Conservation (phyloP, 2,888 invertebrate genomes). For the Drosophila prolongata region DNA sequence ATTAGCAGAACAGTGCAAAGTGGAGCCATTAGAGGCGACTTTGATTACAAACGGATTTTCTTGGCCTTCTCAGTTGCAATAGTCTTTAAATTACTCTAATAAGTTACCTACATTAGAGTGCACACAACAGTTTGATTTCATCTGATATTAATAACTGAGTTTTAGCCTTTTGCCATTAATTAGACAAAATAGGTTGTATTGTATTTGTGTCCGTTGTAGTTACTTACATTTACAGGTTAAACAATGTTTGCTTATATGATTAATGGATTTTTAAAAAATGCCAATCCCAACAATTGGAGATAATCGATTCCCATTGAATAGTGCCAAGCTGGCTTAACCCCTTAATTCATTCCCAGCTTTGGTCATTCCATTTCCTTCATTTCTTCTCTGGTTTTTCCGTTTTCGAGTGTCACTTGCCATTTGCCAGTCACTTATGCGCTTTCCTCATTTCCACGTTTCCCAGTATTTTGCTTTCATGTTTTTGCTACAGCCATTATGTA, state of each 20-base stretch:
- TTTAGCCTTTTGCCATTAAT: too few relatives aligned
- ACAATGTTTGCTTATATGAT: too few relatives aligned
- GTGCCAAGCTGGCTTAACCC: background rate
- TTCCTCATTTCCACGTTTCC: conserved; percentile 7
- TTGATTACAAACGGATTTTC: conserved; percentile 10
- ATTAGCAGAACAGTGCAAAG: conserved; percentile 24
- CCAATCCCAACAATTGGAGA: background rate
- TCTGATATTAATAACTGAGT: too few relatives aligned
- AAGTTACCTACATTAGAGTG: too few relatives aligned
- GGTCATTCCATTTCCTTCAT: conserved; percentile 5
- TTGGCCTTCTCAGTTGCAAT: background rate
- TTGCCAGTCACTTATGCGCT: conserved; percentile 34
- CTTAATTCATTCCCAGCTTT: background rate
- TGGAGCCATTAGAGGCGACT: conserved; percentile 12
- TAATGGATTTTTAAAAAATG: too few relatives aligned
- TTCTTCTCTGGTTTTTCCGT: conserved; percentile 6
- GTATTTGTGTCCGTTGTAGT: too few relatives aligned
- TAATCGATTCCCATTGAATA: background rate
- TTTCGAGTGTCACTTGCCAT: conserved; percentile 36
- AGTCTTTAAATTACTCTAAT: background rate
- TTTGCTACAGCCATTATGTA: conserved; percentile 35
- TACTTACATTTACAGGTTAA: too few relatives aligned
- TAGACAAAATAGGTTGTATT: background rate
- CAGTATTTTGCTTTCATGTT: conserved; percentile 34
- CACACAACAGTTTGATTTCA: too few relatives aligned